Base-by-base conservation (phyloP, 64 coral and sea anemone genomes). In the Montipora sp. region DNA sequence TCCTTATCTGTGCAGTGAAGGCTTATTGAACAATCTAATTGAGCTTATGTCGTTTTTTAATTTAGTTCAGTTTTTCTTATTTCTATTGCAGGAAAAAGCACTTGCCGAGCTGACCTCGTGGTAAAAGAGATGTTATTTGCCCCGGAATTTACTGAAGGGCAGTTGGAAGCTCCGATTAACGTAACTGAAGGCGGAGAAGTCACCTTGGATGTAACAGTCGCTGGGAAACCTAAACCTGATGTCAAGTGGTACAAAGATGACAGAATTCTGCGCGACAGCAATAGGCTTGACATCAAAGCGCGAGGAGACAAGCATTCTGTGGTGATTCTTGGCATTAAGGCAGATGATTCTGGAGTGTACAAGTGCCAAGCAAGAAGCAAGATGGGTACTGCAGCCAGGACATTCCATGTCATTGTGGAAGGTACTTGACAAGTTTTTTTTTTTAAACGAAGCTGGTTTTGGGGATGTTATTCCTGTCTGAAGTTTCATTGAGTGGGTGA, bases 281-380 rank as follows among this genome's bases (percentile, higher is more conserved):
- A 50, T 19, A 90, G 85, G 47, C 58, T 97, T 5, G 93, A 94
- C 78, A 72, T 92, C 22, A 88, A 89, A 59, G 87, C 83, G 5
- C 90, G 93, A 48, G 92, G 76, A 77, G 89, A 92, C 47, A 88
- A 89, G 21, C 69, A 92, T 58, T 94, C 87, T 57, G 68, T 97
- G 14, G 79, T 85, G 19, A 84, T 97, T 77, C 81, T 91, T 11
- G 81, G 86, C 20, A 74, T 90, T 14, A 94, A 84, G 80, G 69
- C 84, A 27, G 95, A 97, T 11, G 95, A 97, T 61, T 61, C 83
- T 75, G 95, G 95, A 22, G 87, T 83, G 48, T 97, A 97, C 83
- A 97, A 88, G 81, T 97, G 95, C 79, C 89, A 97, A 83, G 95
- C 92, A 69, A 94, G 89, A 46, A 97, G 87, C 83, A 97, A 92